Evolutionary conservation across 1,140 invertebrate genomes (phyloP).

Genomic region (Babylonia areolata): DNA sequence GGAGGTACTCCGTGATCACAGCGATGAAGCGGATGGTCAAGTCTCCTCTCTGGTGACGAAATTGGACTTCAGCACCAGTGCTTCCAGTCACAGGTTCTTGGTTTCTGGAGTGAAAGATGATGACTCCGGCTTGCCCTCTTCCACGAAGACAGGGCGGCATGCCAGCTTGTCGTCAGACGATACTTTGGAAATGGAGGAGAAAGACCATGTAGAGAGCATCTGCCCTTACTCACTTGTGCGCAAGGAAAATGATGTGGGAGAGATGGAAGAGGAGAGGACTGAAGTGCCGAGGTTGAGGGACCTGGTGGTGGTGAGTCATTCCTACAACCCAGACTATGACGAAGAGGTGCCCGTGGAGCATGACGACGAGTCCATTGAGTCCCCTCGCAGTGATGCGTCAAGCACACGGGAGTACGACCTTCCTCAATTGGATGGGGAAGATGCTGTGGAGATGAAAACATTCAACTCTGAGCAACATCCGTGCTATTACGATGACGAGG

Average conservation of each 20-base stretch:
- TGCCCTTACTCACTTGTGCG: too few species aligned
- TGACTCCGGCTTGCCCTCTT: constrained; percentile 34
- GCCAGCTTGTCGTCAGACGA: constrained; percentile 36
- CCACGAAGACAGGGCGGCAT: constrained; percentile 27
- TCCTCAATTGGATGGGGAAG: constrained; percentile 30
- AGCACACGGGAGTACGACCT: constrained; percentile 48
- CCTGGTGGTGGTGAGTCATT: not conserved
- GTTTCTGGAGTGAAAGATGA: not conserved
- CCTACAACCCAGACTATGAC: constrained; percentile 54
- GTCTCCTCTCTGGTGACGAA: not conserved
- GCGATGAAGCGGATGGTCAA: constrained; percentile 44
- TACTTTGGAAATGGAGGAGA: constrained; percentile 24
- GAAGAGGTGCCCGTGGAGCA: constrained; percentile 65
- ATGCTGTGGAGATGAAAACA: constrained; percentile 58
- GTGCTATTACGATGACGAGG: constrained; percentile 40
- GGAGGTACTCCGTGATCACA: constrained; percentile 47
- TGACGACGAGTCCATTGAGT: constrained; percentile 61
- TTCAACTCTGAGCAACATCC: constrained; percentile 29
- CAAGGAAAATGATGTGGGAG: constrained; percentile 33
- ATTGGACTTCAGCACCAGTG: not conserved
- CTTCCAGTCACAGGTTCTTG: not conserved
- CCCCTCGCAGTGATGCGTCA: constrained; percentile 61
- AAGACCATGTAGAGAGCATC: constrained; percentile 7
- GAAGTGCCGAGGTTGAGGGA: not conserved
- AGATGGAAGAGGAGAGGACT: constrained; percentile 56